Evolutionary conservation across 2,797 vertebrate genomes (phyloP), one percentile per base, ranked within the genome.

Genomic region (Ctenopoma multispine): DNA sequence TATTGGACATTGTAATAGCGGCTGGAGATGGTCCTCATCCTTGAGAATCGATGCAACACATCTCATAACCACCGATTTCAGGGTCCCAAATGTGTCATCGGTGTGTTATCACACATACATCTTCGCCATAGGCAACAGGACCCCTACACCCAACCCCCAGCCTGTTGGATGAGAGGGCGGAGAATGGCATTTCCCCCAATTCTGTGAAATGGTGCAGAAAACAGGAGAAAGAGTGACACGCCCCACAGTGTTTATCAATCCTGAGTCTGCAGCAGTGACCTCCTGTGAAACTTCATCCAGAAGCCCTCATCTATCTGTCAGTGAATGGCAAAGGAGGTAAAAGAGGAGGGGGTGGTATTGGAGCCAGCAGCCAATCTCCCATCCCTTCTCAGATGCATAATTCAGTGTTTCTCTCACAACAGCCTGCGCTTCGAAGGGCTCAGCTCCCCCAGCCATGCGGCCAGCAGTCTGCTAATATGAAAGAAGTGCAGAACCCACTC

Each of bases 391-490:
- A 43, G 89, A 93, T 93, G 87, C 92, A 93, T 93, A 92, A 93
- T 93, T 93, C 92, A 93, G 92, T 93, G 91, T 92, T 91, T 92
- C 90, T 92, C 87, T 92, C 90, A 90, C 90, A 92, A 92, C 92
- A 92, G 92, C 89, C 90, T 91, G 89, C 58, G 83, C 91, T 90
- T 84, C 73, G 85, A 85, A 87, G 82, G 84, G 83, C 87, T 91
- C 87, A 87, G 89, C 89, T 89, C 89, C 90, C 86, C 89, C 90
- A 88, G 87, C 92, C 90, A 90, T 92, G 92, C 86, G 90, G 88
- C 85, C 86, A 63, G 82, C 90, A 90, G 88, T 90, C 92, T 93
- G 92, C 86, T 91, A 90, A 90, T 91, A 92, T 89, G 85, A 91
- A 90, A 91, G 86, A 86, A 85, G 79, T 83, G 89, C 88, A 79